Percentiles rank a stretch among this genome's conserved stretches.
Evolutionary conservation across 2,888 invertebrate species (phyloP).

Genomic region (Baccha elongata): DNA sequence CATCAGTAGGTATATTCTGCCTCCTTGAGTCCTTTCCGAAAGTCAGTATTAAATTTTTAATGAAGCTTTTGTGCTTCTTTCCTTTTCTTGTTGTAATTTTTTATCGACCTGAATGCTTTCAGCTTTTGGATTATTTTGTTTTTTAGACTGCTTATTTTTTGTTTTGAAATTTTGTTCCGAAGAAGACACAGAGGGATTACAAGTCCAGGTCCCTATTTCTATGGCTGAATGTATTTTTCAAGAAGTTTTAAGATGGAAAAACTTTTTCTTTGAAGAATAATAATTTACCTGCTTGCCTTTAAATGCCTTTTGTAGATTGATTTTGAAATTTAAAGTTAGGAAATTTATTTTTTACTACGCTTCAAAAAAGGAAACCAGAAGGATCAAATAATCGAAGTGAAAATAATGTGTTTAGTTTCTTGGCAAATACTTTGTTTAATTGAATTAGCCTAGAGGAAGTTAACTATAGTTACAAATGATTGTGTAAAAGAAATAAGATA

Average conservation of each 20-base stretch:
- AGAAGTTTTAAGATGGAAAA: not conserved
- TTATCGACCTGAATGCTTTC: not conserved
- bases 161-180: not conserved
- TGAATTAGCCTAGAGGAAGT: no score
- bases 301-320: not conserved
- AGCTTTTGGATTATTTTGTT: not conserved
- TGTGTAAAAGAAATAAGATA: no score
- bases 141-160: not conserved
- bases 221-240: not conserved
- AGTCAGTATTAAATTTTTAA: slow-evolving; percentile 7
- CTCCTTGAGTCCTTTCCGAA: not conserved
- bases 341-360: not conserved
- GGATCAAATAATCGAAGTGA: no score
- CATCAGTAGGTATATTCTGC: not conserved
- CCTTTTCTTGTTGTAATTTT: not conserved
- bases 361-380: no score
- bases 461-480: no score
- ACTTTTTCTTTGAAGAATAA: slow-evolving; percentile 2
- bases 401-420: no score
- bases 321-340: not conserved
- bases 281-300: not conserved
- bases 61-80: slow-evolving; percentile 1
- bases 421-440: no score
- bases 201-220: not conserved
- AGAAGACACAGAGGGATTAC: not conserved